A percentile compares a stretch with the other conserved stretches of the same genome.
These are phyloP conservation scores for Orthosia gothica DNA, from an alignment of 2,888 invertebrate genomes.

Conservation along the genomic window DNA sequence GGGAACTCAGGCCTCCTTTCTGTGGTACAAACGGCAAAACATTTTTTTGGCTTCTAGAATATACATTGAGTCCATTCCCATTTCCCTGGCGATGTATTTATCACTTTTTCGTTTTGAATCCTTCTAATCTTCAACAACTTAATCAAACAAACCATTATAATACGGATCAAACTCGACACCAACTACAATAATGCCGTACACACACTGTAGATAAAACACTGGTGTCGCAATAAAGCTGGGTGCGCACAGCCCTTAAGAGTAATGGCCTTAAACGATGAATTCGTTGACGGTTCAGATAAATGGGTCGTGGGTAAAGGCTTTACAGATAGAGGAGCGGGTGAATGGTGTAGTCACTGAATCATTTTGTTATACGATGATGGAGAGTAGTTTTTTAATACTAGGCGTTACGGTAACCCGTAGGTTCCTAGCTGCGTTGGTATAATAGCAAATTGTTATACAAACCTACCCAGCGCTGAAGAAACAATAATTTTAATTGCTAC, in stretches of 20 bases:
- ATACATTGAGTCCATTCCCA: no score
- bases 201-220: conserved; percentile 58
- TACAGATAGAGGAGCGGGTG: conserved; percentile 40
- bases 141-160: conserved; percentile 11
- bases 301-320: conserved; percentile 39
- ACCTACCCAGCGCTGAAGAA: no score
- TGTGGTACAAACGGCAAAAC: no score
- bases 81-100: background rate
- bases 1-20: no score
- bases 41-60: background rate
- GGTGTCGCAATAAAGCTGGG: conserved; percentile 55
- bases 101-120: background rate
- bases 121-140: conserved; percentile 12
- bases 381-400: conserved; percentile 11
- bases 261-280: conserved; percentile 68
- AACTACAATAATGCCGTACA: conserved; percentile 43
- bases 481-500: no score
- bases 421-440: no score
- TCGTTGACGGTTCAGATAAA: conserved; percentile 63
- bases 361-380: conserved; percentile 19
- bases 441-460: no score
- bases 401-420: no score
- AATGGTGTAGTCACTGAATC: conserved; percentile 7
- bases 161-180: conserved; percentile 21
- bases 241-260: conserved; percentile 56